phyloP scores from a whole-genome alignment of 2,888 invertebrate genomes.

The Odontothrips loti region DNA sequence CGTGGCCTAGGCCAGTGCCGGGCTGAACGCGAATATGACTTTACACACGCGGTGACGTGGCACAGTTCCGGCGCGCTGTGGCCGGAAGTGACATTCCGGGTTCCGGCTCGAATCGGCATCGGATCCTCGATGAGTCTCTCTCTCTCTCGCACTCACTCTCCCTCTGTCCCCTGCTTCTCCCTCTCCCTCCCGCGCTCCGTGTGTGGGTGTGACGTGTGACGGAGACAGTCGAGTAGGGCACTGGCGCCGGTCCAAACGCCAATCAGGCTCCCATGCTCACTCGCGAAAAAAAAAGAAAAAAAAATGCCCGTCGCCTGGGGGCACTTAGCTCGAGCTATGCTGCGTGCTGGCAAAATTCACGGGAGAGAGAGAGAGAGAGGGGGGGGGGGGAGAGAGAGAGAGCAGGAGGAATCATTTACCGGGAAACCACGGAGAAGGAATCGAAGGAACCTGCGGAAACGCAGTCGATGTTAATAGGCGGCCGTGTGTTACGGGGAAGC shows the following conservation, averaged over 20 bases:
- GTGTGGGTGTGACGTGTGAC: too few species aligned
- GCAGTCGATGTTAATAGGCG: too few species aligned
- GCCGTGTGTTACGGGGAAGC: too few species aligned
- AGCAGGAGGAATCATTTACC: not conserved
- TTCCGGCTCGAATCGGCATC: not conserved
- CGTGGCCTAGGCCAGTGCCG: not conserved
- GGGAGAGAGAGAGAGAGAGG: not conserved
- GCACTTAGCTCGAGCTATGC: too few species aligned
- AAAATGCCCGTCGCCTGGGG: too few species aligned
- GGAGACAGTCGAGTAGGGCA: too few species aligned
- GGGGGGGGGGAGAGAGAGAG: constrained; percentile 1
- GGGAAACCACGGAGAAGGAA: not conserved
- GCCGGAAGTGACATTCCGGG: not conserved
- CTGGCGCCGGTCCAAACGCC: too few species aligned
- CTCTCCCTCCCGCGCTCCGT: not conserved
- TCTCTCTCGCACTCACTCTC: not conserved
- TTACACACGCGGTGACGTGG: not conserved
- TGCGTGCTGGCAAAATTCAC: too few species aligned
- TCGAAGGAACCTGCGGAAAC: too few species aligned
- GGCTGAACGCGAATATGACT: not conserved
- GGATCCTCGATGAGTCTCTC: not conserved
- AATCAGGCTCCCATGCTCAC: too few species aligned
- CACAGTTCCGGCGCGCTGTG: not conserved
- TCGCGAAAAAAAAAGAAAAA: too few species aligned
- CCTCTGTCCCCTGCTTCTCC: not conserved